Conservation (phyloP, 2,888 invertebrate genomes). For the Synanthedon formicaeformis region DNA sequence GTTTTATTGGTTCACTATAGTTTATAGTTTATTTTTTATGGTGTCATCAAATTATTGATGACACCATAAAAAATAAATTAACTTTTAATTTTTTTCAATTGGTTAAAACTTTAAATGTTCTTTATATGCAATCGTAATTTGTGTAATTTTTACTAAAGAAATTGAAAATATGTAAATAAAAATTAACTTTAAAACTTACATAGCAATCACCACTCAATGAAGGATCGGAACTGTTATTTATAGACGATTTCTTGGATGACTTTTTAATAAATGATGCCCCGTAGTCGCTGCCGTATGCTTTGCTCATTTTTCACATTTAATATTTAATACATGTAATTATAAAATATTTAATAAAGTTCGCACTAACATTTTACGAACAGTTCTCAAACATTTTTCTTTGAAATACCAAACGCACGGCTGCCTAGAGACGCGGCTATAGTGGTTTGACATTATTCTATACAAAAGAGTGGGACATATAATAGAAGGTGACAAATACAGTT, state of each 20-base stretch:
- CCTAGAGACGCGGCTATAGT: constrained; percentile 15
- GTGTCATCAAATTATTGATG: too few species aligned
- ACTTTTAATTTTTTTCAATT: too few species aligned
- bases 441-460: constrained; percentile 25
- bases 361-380: background rate
- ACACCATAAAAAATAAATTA: too few species aligned
- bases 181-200: constrained; percentile 17
- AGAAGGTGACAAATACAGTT: constrained; percentile 22
- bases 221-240: constrained; percentile 18
- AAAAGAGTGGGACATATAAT: constrained; percentile 26
- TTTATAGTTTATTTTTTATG: too few species aligned
- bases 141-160: too few species aligned
- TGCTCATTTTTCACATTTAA: constrained; percentile 19
- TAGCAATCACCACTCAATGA: constrained; percentile 19
- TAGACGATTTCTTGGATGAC: constrained; percentile 10
- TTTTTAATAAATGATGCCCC: constrained; percentile 9
- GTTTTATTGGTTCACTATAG: too few species aligned
- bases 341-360: background rate
- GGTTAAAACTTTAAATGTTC: too few species aligned
- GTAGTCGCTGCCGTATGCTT: constrained; percentile 14
- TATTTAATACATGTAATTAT: background rate
- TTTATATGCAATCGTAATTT: too few species aligned
- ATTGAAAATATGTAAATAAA: background rate
- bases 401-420: constrained; percentile 21
- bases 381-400: background rate